Evolutionary conservation across 2,888 invertebrate genomes (phyloP), one percentile per base, ranked within the genome.

Genomic region (Melieria omissa): DNA sequence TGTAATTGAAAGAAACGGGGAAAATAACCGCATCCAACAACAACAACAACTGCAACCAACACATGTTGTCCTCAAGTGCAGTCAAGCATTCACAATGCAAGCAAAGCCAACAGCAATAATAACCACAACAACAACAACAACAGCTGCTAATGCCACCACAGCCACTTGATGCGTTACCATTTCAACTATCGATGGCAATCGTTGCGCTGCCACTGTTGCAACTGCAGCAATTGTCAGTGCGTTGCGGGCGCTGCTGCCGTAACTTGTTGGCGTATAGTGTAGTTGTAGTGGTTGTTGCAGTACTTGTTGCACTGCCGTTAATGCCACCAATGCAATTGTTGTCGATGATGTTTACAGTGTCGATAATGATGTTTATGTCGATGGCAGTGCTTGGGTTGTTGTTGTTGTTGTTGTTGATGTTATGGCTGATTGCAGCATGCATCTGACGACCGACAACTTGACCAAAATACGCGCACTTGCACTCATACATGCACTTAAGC

Each of bases 31-130:
- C 46, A 57, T 46, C 46, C 42, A 41, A 54, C 42, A 47, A 63
- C 62, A 73, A 49, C 52, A 69, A 73, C 73, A 73, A 68, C 52
- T 73, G 65, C 65, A 74, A 73, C 29, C 45, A 14, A 49, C 65
- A 65, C 60, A 61, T 67, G 67, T 67, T 67, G 60, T 44, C 67
- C 67, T 67, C 60, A 47, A 67, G 67, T 61, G 67, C 44, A 67
- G 41, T 60, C 60, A 67, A 29, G 46, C 49, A 52, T 42, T 42
- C 57, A 66, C 61, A 67, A 44, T 67, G 67, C 44, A 49, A 66
- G 42, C 45, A 29, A 29, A 29, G 29, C 1, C 29, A 61, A 12
- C 42, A 60, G 14, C 49, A 67, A 58, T 12, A 66, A 46, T 44
- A 61, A 58, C 29, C 57, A 57, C 14, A 47, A 66, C 16, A 66